Conservation (phyloP, 1,140 invertebrate species). For the Drosophila lini region DNA sequence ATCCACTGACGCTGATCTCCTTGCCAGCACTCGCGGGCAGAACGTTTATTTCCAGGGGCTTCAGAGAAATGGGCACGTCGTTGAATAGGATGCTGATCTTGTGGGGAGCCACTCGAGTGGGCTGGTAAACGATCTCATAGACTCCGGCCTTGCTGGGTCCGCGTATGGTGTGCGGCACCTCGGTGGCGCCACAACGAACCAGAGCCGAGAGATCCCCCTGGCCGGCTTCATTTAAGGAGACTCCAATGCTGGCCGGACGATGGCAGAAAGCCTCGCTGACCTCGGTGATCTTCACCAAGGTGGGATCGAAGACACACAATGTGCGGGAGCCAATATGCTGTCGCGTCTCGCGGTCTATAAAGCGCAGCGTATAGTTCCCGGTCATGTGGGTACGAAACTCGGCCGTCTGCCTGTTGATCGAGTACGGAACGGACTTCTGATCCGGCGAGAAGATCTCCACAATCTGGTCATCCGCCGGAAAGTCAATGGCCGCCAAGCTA, state of each 20-base stretch:
- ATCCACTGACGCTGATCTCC: conserved; percentile 87
- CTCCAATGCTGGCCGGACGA: conserved; percentile 90
- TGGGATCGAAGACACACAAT: conserved; percentile 94
- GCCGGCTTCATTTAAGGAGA: conserved; percentile 90
- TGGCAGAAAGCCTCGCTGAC: conserved; percentile 92
- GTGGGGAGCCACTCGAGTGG: conserved; percentile 92
- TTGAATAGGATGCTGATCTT: conserved; percentile 92
- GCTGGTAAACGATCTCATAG: conserved; percentile 94
- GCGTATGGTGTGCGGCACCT: conserved; percentile 92
- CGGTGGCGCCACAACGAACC: conserved; percentile 91
- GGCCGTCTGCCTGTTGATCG: conserved; percentile 85
- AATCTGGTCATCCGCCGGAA: conserved; percentile 86
- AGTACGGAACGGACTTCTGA: conserved; percentile 85
- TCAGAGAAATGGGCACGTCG: conserved; percentile 88
- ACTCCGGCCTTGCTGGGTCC: conserved; percentile 88
- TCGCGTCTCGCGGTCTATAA: conserved; percentile 81
- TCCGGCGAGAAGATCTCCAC: conserved; percentile 86
- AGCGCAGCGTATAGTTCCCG: conserved; percentile 85
- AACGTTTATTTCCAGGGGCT: conserved; percentile 85
- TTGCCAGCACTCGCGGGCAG: conserved; percentile 88
- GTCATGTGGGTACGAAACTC: conserved; percentile 86
- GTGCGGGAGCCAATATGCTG: conserved; percentile 85
- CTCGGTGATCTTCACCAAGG: conserved; percentile 91
- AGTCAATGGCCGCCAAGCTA: conserved; percentile 86
- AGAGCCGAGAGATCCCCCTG: conserved; percentile 91